A percentile compares a stretch with the other conserved stretches of the same genome.
Evolutionary conservation across 2,888 invertebrate species (phyloP).

Genomic region (Scelioninae gen. 1): DNA sequence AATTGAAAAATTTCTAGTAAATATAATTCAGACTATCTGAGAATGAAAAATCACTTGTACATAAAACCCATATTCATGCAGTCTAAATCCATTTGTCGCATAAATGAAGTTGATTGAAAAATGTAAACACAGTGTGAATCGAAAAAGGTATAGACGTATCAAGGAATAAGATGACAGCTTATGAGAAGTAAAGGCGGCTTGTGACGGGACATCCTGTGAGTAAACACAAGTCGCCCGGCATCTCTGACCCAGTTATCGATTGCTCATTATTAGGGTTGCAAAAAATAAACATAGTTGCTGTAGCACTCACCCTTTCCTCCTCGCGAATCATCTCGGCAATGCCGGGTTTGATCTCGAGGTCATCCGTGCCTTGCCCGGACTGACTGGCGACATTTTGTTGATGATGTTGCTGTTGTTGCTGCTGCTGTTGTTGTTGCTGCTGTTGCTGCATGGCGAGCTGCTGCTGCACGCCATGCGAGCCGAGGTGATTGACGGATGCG

Average conservation of each 20-base stretch:
- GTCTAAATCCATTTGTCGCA: too few species aligned
- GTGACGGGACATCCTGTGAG: background rate
- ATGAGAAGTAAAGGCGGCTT: background rate
- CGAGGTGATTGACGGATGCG: slow-evolving; percentile 81
- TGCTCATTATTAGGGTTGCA: slow-evolving; percentile 32
- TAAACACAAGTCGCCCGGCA: slow-evolving; percentile 45
- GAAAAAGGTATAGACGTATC: background rate
- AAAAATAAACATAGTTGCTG: too few species aligned
- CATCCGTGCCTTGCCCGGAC: slow-evolving; percentile 85
- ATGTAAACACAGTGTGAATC: background rate
- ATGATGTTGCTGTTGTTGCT: slow-evolving; percentile 75
- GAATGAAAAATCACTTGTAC: too few species aligned
- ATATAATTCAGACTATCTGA: too few species aligned
- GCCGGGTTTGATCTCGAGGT: slow-evolving; percentile 96
- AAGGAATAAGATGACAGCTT: background rate
- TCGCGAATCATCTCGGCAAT: slow-evolving; percentile 98
- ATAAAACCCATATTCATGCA: too few species aligned
- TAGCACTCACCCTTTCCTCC: slow-evolving; percentile 95
- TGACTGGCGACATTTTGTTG: slow-evolving; percentile 74
- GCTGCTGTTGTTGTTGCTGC: slow-evolving; percentile 76
- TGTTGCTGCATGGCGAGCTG: slow-evolving; percentile 76
- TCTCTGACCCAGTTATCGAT: slow-evolving; percentile 58
- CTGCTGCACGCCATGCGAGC: slow-evolving; percentile 78
- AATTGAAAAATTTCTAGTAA: too few species aligned
- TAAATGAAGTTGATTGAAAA: too few species aligned